Conservation (phyloP, 1,140 invertebrate species). For the Globodera rostochiensis region DNA sequence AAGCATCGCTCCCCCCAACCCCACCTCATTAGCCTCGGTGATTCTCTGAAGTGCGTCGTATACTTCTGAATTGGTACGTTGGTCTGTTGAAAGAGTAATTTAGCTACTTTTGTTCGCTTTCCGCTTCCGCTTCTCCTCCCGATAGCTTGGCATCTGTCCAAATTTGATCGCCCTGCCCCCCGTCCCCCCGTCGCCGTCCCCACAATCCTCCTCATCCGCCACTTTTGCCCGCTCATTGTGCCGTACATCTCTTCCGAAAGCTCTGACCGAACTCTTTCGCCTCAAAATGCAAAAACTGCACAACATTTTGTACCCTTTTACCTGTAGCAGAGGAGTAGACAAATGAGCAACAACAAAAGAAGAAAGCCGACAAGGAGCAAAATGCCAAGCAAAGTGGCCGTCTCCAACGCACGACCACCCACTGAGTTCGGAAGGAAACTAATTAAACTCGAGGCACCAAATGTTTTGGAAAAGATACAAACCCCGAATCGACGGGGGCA, state of each 20-base stretch:
- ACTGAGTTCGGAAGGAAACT: not conserved
- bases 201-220: conserved; percentile 23
- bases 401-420: conserved; percentile 43
- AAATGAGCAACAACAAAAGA: conserved; percentile 57
- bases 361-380: conserved; percentile 54
- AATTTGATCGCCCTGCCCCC: conserved; percentile 60
- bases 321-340: conserved; percentile 60
- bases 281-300: conserved; percentile 31
- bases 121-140: conserved; percentile 63
- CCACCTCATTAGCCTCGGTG: conserved; percentile 46
- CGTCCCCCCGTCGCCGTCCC: conserved; percentile 50
- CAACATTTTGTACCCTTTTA: not conserved
- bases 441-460: not conserved
- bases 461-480: not conserved
- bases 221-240: not conserved
- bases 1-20: not conserved
- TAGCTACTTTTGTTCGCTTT: conserved; percentile 59
- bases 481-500: conserved; percentile 19
- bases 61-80: conserved; percentile 28
- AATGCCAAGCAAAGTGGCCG: conserved; percentile 58
- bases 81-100: not conserved
- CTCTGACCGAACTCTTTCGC: conserved; percentile 36
- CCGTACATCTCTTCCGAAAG: not conserved
- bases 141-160: conserved; percentile 60
- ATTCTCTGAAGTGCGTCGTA: conserved; percentile 64